Evolutionary conservation across 2,113 vertebrate genomes (phyloP).

Genomic region (Heterocephalus glaber): DNA sequence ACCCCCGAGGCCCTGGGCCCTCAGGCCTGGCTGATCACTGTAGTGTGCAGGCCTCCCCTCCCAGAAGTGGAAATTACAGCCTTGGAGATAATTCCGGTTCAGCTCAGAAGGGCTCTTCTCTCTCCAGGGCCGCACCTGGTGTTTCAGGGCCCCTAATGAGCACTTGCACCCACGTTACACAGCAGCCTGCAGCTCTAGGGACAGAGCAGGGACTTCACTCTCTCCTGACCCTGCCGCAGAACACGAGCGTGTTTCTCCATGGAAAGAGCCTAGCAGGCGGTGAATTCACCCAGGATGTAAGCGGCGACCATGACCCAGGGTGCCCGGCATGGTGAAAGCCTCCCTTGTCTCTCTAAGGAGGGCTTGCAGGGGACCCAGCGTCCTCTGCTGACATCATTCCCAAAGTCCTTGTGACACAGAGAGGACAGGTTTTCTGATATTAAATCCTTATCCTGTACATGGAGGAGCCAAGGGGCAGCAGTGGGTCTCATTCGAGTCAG

Average conservation of each 20-base stretch:
- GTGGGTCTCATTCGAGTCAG: not conserved
- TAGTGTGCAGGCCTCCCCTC: not conserved
- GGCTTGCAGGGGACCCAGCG: accelerated
- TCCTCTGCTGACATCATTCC: not conserved
- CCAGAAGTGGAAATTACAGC: conserved; percentile 75
- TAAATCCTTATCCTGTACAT: not conserved
- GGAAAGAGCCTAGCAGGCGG: conserved; percentile 41
- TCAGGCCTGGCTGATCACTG: not conserved
- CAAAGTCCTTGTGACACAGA: not conserved
- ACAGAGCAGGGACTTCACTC: not conserved
- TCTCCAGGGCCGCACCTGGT: not conserved
- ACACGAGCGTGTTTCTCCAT: conserved; percentile 50
- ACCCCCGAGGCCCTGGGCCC: not conserved
- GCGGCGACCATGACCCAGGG: not conserved
- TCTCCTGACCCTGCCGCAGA: not conserved
- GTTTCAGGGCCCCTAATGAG: not conserved
- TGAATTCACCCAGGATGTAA: conserved; percentile 57
- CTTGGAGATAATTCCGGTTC: conserved; percentile 10
- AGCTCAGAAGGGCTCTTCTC: not conserved
- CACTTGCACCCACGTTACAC: conserved; percentile 12
- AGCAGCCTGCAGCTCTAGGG: not conserved
- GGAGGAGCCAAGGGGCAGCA: not conserved
- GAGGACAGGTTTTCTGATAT: not conserved
- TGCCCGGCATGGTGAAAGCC: accelerated
- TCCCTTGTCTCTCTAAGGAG: not conserved